Base-by-base conservation (phyloP, 1,140 invertebrate genomes). In the Pachypsylla venusta region DNA sequence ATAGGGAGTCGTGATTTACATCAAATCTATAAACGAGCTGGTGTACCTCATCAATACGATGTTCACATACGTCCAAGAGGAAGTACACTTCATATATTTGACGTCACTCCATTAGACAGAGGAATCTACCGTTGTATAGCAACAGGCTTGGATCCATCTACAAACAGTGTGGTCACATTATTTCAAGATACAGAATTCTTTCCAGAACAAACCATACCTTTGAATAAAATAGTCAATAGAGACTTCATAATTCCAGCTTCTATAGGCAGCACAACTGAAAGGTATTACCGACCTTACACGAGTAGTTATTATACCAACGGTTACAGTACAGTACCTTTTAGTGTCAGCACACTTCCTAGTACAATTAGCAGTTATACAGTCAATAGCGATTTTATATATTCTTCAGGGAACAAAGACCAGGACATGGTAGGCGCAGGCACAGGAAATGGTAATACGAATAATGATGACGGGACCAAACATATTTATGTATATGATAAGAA, bases 181-280 rank as follows among this genome's bases (percentile, higher is more conserved):
- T 68, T 67, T 39, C 67, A 68, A 42, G 67, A 68, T 39, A 64
- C 66, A 3, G 59, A 64, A 1, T 68, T 68, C 42, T 67, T 63
- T 24, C 67, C 67, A 12, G 59, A 60, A 22, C 42, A 48, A 48
- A 48, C 42, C n/a, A n/a, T 48, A 22, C 42, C 42, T 3, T 22
- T 48, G 7, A 48, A n/a, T 19, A 48, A 48, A 19, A n/a, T 48
- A 22, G 22, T 48, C 42, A 48, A 48, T 7, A n/a, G 42, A 22
- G 42, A 48, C 42, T 48, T 19, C 16, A 48, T 48, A n/a, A 22
- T 48, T 5, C 42, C 42, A 4, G 42, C 42, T 22, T 7, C 42
- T 3, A 22, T 22, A 4, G 42, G n/a, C n/a, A 19, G n/a, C 42
- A 48, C 42, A 19, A n/a, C 42, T 5, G 42, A n/a, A n/a, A n/a